Conservation (phyloP, 2,888 invertebrate genomes). For the Druceiella hillmani region DNA sequence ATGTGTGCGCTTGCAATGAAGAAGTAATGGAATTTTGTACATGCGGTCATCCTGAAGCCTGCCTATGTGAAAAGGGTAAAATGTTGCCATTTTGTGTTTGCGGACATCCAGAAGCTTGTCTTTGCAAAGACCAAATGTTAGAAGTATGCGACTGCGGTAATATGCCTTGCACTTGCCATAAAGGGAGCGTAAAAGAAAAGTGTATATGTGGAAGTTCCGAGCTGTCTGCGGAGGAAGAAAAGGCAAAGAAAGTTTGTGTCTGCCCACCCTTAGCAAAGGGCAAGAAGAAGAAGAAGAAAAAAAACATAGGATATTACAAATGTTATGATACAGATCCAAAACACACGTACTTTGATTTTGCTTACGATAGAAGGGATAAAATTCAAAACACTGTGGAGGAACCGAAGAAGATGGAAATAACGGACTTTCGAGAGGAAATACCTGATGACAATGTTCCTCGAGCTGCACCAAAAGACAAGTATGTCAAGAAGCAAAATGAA, state of each 20-base stretch:
- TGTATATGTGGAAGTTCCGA: conserved; percentile 33
- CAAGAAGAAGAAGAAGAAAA: too few relatives aligned
- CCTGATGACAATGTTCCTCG: conserved; percentile 24
- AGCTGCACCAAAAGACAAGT: conserved; percentile 30
- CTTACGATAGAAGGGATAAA: conserved; percentile 36
- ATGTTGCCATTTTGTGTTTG: neutral
- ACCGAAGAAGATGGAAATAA: conserved; percentile 30
- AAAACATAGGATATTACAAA: conserved; percentile 44
- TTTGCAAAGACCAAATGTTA: conserved; percentile 1
- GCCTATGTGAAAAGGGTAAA: conserved; percentile 6
- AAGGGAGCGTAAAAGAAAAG: conserved; percentile 23
- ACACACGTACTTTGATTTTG: conserved; percentile 43
- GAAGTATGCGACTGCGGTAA: conserved; percentile 7
- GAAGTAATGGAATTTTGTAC: neutral
- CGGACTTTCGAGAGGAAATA: conserved; percentile 32
- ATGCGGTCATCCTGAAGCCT: conserved; percentile 6
- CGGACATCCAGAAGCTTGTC: neutral
- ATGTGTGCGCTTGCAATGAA: neutral
- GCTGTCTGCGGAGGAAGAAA: conserved; percentile 25
- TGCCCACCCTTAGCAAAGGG: conserved; percentile 13
- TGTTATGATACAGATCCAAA: conserved; percentile 40
- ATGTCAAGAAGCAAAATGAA: conserved; percentile 30
- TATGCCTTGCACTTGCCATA: neutral
- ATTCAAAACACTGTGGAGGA: conserved; percentile 29
- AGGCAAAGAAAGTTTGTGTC: conserved; percentile 30